Percentiles rank a stretch among this genome's conserved stretches.
Evolutionary conservation across 2,113 vertebrate genomes (phyloP).

Genomic region (Anguilla rostrata): DNA sequence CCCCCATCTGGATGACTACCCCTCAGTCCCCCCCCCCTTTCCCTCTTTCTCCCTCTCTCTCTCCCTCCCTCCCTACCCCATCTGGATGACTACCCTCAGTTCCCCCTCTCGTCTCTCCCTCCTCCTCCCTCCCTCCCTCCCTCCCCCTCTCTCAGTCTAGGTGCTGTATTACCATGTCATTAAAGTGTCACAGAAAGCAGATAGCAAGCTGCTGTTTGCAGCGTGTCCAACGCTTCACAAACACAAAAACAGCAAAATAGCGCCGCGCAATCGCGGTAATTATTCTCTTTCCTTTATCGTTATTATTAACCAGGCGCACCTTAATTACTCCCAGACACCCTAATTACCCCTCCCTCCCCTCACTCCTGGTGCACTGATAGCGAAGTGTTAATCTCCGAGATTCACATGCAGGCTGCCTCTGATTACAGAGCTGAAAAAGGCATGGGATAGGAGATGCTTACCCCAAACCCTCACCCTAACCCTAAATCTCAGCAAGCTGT

Average conservation of each 20-base stretch:
- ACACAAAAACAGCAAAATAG: neutral
- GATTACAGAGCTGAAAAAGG: neutral
- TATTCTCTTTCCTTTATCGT: neutral
- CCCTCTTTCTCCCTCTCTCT: neutral
- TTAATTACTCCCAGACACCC: neutral
- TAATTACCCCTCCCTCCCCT: neutral
- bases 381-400: neutral
- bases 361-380: neutral
- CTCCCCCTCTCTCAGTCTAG: neutral
- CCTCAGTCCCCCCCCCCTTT: no score
- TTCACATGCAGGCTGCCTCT: neutral
- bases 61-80: neutral
- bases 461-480: no score
- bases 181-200: neutral
- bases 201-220: neutral
- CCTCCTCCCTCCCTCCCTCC: neutral
- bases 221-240: neutral
- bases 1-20: no score
- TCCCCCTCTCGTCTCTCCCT: neutral
- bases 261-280: neutral
- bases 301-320: neutral
- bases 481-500: neutral
- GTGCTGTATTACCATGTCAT: neutral
- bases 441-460: neutral
- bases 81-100: neutral